Conservation (phyloP, 2,888 invertebrate species). For the Caenorhabditis drosophilae region DNA sequence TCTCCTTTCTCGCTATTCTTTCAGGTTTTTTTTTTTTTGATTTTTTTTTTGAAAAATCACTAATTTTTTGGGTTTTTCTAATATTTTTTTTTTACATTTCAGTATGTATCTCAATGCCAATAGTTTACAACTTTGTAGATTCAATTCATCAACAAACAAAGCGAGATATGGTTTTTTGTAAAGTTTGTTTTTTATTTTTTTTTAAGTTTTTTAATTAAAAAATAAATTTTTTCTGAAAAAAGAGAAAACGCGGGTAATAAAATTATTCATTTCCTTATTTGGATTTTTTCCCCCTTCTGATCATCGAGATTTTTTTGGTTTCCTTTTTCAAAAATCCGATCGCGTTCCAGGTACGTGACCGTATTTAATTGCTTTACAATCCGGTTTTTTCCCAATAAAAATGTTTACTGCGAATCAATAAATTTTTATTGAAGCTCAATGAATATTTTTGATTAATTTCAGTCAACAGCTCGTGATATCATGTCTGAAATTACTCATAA, state of each 20-base stretch:
- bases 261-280: no score
- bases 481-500: constrained; percentile 65
- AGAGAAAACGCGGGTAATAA: not conserved
- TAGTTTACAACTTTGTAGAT: constrained; percentile 68
- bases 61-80: no score
- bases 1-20: constrained; percentile 66
- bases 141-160: constrained; percentile 67
- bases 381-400: constrained; percentile 6
- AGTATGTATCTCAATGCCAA: constrained; percentile 68
- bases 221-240: no score
- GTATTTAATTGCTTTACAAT: not conserved
- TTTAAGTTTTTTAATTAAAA: no score
- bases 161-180: constrained; percentile 66
- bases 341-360: constrained; percentile 4
- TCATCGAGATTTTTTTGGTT: constrained; percentile 4
- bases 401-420: not conserved
- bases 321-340: not conserved
- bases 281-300: constrained; percentile 1
- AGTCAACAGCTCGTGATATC: constrained; percentile 64
- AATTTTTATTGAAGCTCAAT: not conserved
- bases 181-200: no score
- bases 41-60: not conserved
- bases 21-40: constrained; percentile 14
- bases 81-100: no score
- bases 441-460: not conserved